Percentiles rank a stretch among this genome's conserved stretches.
phyloP scores from a whole-genome alignment of 2,113 vertebrate species.

The Gnathonemus echidnorhynchus region DNA sequence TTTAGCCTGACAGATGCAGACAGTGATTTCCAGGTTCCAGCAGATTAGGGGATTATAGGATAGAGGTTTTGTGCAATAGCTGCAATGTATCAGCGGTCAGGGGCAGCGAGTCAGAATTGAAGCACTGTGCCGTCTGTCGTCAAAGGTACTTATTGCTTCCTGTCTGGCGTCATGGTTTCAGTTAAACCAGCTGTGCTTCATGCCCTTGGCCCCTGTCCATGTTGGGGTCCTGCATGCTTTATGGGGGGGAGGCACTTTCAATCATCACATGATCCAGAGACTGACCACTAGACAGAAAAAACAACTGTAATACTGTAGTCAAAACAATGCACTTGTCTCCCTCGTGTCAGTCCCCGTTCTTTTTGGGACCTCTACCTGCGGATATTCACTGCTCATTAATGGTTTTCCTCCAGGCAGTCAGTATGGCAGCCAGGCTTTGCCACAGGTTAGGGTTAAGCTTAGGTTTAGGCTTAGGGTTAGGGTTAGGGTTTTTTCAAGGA shows the following conservation, averaged over 20 bases:
- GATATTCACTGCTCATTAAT: background rate
- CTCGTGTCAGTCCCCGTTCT: background rate
- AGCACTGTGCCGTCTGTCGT: background rate
- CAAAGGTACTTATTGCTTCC: constrained; percentile 3
- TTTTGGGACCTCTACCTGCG: background rate
- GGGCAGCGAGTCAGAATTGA: background rate
- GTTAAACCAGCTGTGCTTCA: background rate
- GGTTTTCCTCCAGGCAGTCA: background rate
- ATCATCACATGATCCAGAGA: background rate
- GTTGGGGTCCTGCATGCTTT: background rate
- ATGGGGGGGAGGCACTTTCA: background rate
- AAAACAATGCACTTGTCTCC: background rate
- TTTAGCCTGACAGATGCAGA: constrained; percentile 56
- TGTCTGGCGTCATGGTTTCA: background rate
- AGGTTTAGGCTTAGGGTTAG: background rate
- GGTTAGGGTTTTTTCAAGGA: background rate
- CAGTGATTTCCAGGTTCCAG: constrained; percentile 61
- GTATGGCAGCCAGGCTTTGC: background rate
- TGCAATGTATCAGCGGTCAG: constrained; percentile 40
- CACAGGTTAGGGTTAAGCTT: background rate
- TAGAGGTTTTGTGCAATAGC: constrained; percentile 58
- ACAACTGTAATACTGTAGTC: background rate
- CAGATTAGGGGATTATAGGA: constrained; percentile 66
- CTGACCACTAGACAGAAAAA: background rate
- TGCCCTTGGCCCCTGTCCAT: background rate